Evolutionary conservation across 1,140 invertebrate species (phyloP).

Genomic region (Asobara japonica): DNA sequence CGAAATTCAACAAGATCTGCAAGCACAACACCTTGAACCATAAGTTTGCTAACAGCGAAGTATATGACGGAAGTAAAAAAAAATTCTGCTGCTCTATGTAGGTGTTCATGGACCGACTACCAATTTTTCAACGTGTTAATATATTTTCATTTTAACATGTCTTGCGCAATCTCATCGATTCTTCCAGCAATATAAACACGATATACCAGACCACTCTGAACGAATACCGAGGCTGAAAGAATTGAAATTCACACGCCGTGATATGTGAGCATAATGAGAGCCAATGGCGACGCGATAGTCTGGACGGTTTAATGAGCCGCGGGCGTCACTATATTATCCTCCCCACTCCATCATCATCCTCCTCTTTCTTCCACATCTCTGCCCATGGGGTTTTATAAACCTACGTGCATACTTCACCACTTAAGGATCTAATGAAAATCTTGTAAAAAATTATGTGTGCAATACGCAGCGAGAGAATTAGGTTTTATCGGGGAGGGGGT

Average conservation of each 20-base stretch:
- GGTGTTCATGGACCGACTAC: too few relatives aligned
- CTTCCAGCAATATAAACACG: not conserved
- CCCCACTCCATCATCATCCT: not conserved
- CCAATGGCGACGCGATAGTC: slow-evolving; percentile 41
- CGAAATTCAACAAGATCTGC: too few relatives aligned
- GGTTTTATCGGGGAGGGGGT: not conserved
- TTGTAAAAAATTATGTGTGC: too few relatives aligned
- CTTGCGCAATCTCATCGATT: not conserved
- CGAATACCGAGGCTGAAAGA: not conserved
- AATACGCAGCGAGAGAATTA: too few relatives aligned
- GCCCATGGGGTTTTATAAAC: not conserved
- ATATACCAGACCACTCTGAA: not conserved
- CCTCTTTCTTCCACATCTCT: not conserved
- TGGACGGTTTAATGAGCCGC: slow-evolving; percentile 40
- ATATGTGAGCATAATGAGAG: slow-evolving; percentile 37
- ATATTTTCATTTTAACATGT: not conserved
- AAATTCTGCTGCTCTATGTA: too few relatives aligned
- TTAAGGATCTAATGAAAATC: too few relatives aligned
- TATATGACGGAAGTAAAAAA: too few relatives aligned
- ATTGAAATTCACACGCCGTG: slow-evolving; percentile 13
- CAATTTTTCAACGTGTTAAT: too few relatives aligned
- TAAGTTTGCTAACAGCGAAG: too few relatives aligned
- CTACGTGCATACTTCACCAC: not conserved
- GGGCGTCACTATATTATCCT: slow-evolving; percentile 22
- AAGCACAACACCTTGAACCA: too few relatives aligned